phyloP scores from a whole-genome alignment of 2,113 vertebrate species.

The Melanostigma gelatinosum region DNA sequence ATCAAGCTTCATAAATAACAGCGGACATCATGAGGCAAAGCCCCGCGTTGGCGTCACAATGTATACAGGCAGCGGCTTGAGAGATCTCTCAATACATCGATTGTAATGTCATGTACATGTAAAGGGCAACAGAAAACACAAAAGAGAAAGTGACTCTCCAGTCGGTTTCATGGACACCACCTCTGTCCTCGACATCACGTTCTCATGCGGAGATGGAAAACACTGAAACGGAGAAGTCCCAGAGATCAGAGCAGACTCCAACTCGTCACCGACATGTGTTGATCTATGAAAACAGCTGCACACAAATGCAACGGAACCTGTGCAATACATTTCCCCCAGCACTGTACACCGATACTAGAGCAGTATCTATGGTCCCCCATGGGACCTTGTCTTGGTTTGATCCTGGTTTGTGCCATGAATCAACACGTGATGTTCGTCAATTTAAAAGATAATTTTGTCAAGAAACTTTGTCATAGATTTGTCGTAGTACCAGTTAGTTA shows the following conservation, averaged over 20 bases:
- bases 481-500: neutral
- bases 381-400: no score
- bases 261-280: slow-evolving; percentile 14
- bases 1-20: slow-evolving; percentile 21
- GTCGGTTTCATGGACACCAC: neutral
- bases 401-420: no score
- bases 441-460: no score
- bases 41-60: neutral
- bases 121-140: neutral
- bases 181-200: slow-evolving; percentile 17
- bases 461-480: no score
- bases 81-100: neutral
- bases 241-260: neutral
- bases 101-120: neutral
- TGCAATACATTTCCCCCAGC: neutral
- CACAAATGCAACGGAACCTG: neutral
- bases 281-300: slow-evolving; percentile 40
- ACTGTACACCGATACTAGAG: no score
- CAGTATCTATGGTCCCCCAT: no score
- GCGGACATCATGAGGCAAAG: slow-evolving; percentile 32
- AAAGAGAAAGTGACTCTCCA: no score
- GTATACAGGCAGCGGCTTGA: neutral
- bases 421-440: no score
- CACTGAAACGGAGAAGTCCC: slow-evolving; percentile 35
- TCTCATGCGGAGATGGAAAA: neutral